phyloP scores from a whole-genome alignment of 2,888 invertebrate genomes.

The Macrophya annulata region DNA sequence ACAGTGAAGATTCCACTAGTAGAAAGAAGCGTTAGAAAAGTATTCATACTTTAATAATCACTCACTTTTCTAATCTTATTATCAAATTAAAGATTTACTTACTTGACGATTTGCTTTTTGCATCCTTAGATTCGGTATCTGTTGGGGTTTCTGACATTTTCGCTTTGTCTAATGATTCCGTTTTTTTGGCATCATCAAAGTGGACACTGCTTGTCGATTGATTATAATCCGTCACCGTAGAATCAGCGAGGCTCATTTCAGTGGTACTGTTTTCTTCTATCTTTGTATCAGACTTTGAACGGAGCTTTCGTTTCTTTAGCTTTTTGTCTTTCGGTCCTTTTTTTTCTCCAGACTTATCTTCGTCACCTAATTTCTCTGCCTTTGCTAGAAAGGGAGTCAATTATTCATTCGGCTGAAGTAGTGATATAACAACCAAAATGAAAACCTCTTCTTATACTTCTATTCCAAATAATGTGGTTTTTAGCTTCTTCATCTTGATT shows the following conservation, averaged over 20 bases:
- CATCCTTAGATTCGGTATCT: slow-evolving; percentile 14
- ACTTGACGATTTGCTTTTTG: slow-evolving; percentile 35
- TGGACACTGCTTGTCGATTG: slow-evolving; percentile 35
- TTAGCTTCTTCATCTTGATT: background rate
- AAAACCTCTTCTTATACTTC: background rate
- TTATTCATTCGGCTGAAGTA: background rate
- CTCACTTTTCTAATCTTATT: background rate
- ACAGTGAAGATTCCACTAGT: slow-evolving; percentile 61
- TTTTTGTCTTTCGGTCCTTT: slow-evolving; percentile 55
- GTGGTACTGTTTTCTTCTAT: slow-evolving; percentile 31
- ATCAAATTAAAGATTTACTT: slow-evolving; percentile 6
- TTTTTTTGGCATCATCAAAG: slow-evolving; percentile 15
- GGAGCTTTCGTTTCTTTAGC: slow-evolving; percentile 38
- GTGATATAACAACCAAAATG: background rate
- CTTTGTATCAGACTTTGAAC: slow-evolving; percentile 41
- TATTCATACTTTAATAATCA: background rate
- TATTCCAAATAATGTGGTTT: background rate
- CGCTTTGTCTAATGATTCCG: slow-evolving; percentile 21
- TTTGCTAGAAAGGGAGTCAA: slow-evolving; percentile 50
- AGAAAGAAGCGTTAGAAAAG: background rate
- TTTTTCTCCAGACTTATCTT: slow-evolving; percentile 59
- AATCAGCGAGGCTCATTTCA: slow-evolving; percentile 40
- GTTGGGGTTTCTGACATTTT: slow-evolving; percentile 1
- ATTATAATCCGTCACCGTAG: background rate
- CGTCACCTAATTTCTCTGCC: slow-evolving; percentile 65